phyloP scores from a whole-genome alignment of 2,888 invertebrate genomes.

The Anarsia innoxiella region DNA sequence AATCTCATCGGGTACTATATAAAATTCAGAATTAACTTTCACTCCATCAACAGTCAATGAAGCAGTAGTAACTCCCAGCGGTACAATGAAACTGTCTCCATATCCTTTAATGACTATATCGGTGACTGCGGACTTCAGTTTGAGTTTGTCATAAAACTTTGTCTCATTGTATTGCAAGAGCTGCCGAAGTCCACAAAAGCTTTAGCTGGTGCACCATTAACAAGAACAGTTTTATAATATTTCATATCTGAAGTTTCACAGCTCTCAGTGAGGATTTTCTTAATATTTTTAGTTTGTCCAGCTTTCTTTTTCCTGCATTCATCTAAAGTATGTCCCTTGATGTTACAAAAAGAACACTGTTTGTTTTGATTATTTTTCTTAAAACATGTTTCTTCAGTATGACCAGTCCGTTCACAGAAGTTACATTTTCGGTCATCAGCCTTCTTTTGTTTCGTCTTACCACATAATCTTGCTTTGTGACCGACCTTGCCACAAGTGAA shows the following conservation, averaged over 20 bases:
- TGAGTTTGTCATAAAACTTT: neutral
- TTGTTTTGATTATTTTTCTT: neutral
- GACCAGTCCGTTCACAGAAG: neutral
- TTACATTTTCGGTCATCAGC: neutral
- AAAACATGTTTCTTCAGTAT: neutral
- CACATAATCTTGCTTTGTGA: slow-evolving; percentile 11
- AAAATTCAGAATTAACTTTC: slow-evolving; percentile 10
- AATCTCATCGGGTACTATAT: slow-evolving; percentile 11
- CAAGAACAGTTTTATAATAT: slow-evolving; percentile 13
- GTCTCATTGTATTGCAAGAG: slow-evolving; percentile 11
- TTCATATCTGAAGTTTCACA: slow-evolving; percentile 8
- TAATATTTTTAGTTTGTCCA: neutral
- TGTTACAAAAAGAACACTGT: slow-evolving; percentile 1
- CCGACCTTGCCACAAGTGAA: slow-evolving; percentile 12
- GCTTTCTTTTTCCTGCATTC: neutral
- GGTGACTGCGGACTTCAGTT: neutral
- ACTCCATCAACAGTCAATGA: slow-evolving; percentile 14
- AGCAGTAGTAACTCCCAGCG: slow-evolving; percentile 9
- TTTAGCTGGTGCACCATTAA: slow-evolving; percentile 7
- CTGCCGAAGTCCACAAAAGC: slow-evolving; percentile 18
- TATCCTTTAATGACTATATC: slow-evolving; percentile 11
- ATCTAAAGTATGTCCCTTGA: neutral
- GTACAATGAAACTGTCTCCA: slow-evolving; percentile 11
- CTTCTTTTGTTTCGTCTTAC: neutral
- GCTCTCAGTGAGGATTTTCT: slow-evolving; percentile 6